Base-by-base conservation (phyloP, 2,888 invertebrate genomes). In the Diloba caeruleocephala region DNA sequence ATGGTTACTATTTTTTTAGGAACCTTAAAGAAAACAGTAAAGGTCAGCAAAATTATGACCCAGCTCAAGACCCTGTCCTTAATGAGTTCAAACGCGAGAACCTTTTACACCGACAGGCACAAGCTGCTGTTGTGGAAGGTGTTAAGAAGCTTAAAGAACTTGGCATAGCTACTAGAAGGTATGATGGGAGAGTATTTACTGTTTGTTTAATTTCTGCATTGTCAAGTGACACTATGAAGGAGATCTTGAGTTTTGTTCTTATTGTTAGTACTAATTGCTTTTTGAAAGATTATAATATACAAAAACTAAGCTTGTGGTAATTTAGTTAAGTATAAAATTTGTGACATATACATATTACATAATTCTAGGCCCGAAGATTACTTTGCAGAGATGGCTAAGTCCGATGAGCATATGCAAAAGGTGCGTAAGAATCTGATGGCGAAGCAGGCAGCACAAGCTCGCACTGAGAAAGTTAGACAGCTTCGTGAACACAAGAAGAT, bases 331-430 rank as follows among this genome's bases (percentile, higher is more conserved):
- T 19, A 2, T 19, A 5, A 19, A 3, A 3, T 2, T 19, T 21
- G 7, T 21, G 21, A 7, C 1, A 21, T 21, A 7, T 4, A 7
- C 21, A 2, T n/a, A n/a, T 9, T 1, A 23, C 0, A 14, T n/a
- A 2, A 21, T 60, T 79, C 17, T 60, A 94, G 97, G 39, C 99
- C 99, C 0, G 97, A 98, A 48, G 99, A 99, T 88, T 99, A 98
- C 87, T 99, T 99, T 90, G 99, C 99, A 0, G 98, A 99, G 94
- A 99, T 99, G 99, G 98, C 98, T 0, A 99, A 99, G 87, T 95
- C 97, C 9, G 99, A 99, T 89, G 96, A 95, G 23, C 99, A 99
- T 78, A 99, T 99, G 99, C 98, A 98, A 78, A 99, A 98, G 89
- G 96, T 98, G 0, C 95, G 98, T 37, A 95, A 96, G 79, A 96